phyloP scores from a whole-genome alignment of 2,113 vertebrate genomes.

The Pseudopipra pipra region DNA sequence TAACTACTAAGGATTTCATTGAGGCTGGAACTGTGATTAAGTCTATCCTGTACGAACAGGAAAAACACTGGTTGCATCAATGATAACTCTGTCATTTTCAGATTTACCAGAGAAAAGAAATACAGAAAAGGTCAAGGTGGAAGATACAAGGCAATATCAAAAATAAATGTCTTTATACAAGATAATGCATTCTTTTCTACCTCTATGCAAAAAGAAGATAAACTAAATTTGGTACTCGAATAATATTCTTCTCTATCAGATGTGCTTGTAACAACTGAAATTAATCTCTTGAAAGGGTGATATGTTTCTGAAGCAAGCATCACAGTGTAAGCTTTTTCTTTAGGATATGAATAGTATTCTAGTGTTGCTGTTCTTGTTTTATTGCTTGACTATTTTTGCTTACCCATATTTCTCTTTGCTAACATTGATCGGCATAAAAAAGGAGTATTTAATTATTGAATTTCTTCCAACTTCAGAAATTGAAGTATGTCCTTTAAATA shows the following conservation, averaged over 20 bases:
- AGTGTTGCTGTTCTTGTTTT: not conserved
- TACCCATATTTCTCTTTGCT: not conserved
- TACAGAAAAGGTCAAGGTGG: not conserved
- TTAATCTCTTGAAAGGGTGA: not conserved
- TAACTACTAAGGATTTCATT: not conserved
- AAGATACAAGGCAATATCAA: not conserved
- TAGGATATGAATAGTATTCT: not conserved
- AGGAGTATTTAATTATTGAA: not conserved
- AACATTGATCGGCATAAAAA: not conserved
- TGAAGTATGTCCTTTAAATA: not conserved
- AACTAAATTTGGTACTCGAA: not conserved
- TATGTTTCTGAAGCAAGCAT: not conserved
- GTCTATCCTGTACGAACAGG: not conserved
- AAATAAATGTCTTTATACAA: not conserved
- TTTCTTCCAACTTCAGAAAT: not conserved
- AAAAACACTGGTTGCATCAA: not conserved
- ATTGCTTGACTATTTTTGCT: not conserved
- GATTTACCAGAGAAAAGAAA: not conserved
- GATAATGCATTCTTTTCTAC: not conserved
- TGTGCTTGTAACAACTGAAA: not conserved
- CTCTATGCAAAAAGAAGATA: not conserved
- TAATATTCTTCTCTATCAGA: not conserved
- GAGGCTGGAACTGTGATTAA: not conserved
- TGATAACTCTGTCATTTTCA: not conserved
- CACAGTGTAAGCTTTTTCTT: not conserved